phyloP scores from a whole-genome alignment of 2,888 invertebrate species.

The Ormyrus nitidulus region DNA sequence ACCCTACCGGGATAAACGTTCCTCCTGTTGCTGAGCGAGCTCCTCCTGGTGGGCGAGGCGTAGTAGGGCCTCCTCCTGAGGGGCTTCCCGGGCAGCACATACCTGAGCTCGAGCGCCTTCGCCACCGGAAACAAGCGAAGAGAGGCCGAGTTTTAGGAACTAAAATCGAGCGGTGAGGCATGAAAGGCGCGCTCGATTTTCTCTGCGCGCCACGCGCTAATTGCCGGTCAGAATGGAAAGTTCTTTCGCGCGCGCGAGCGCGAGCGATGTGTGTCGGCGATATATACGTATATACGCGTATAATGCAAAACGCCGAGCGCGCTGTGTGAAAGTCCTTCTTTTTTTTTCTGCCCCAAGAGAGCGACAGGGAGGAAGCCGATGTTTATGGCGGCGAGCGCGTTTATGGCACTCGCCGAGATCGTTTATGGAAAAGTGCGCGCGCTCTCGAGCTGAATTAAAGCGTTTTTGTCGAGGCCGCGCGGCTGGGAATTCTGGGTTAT shows the following conservation, averaged over 20 bases:
- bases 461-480: too few relatives aligned
- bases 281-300: slow-evolving; percentile 39
- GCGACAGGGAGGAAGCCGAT: background rate
- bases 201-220: slow-evolving; percentile 65
- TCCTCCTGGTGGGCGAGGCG: slow-evolving; percentile 60
- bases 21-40: slow-evolving; percentile 66
- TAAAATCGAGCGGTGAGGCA: slow-evolving; percentile 32
- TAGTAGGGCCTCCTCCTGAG: slow-evolving; percentile 64
- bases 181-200: slow-evolving; percentile 19
- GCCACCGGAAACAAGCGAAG: slow-evolving; percentile 10
- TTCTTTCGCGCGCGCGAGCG: slow-evolving; percentile 54
- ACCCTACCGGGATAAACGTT: slow-evolving; percentile 69
- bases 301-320: background rate
- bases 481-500: too few relatives aligned
- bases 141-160: background rate
- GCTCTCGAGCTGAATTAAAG: too few relatives aligned
- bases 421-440: too few relatives aligned
- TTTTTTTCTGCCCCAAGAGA: background rate
- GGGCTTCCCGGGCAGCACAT: slow-evolving; percentile 61
- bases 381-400: background rate
- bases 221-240: slow-evolving; percentile 67
- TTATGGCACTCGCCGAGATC: background rate
- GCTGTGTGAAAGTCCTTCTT: slow-evolving; percentile 47
- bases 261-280: slow-evolving; percentile 54
- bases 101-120: slow-evolving; percentile 71